phyloP scores from a whole-genome alignment of 2,113 vertebrate genomes.

The Desmodus rotundus region DNA sequence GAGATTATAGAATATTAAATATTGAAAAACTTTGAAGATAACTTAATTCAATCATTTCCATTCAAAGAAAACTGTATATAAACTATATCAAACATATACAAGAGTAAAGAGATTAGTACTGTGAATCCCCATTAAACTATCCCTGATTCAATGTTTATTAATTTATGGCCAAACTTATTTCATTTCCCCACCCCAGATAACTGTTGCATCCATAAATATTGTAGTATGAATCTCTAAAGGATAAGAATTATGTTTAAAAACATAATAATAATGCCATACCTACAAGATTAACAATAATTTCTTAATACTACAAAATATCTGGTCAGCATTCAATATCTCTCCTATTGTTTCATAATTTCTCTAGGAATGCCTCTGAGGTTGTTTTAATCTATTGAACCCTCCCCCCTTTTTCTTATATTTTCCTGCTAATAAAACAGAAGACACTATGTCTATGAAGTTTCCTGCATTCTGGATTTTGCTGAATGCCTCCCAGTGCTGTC shows the following conservation, averaged over 20 bases:
- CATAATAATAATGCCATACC: neutral
- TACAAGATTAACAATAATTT: neutral
- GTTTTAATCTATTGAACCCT: neutral
- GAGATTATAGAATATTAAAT: neutral
- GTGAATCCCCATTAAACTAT: neutral
- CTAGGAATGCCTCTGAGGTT: neutral
- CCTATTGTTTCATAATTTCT: neutral
- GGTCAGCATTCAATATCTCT: neutral
- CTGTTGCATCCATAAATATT: neutral
- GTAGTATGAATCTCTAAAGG: neutral
- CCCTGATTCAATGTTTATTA: neutral
- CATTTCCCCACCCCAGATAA: neutral
- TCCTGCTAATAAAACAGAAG: neutral
- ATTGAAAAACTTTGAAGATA: neutral
- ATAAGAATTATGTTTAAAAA: neutral
- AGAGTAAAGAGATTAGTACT: neutral
- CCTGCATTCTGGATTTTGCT: neutral
- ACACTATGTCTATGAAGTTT: neutral
- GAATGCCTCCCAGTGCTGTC: neutral
- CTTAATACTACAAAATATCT: neutral
- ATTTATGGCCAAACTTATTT: neutral
- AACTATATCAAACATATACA: neutral
- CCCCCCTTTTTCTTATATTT: neutral
- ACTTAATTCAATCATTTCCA: neutral
- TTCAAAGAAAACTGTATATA: neutral